Base-by-base conservation (phyloP, 2,888 invertebrate genomes). In the Chrysolina oricalcia region DNA sequence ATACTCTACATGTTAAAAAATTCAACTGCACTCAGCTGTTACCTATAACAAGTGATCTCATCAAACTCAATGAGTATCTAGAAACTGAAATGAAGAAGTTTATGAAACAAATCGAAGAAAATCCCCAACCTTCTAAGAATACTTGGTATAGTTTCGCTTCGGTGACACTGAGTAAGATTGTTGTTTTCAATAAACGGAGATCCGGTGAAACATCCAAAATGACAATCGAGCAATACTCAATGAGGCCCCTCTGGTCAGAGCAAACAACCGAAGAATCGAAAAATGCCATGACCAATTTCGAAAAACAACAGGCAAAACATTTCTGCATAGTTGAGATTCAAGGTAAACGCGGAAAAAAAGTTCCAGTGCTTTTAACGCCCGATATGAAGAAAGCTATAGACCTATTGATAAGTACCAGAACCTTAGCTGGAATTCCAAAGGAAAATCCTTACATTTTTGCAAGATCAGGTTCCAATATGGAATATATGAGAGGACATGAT, bases 131-230 rank as follows among this genome's bases (percentile, higher is more conserved):
- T 13, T 43, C 43, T 2, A 10, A 0, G 13, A 15, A 43, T 15
- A 43, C 13, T 11, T 41, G 41, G 41, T 43, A 43, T 15, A 10
- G 15, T 43, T 43, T 13, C 10, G 76, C 72, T 10, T 71, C 62
- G n/a, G 27, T 72, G 41, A 76, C 66, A 15, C 68, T 77, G 9
- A 69, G 71, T 46, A 70, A 65, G 68, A 78, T 80, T 50, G 77
- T 81, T 56, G 15, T 81, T 53, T 79, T 80, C 62, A 81, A 80
- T 75, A 81, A 81, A 73, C 71, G 69, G 65, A 50, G 76, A 46
- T 70, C 70, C 19, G 76, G 76, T 15, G 43, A 80, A 77, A 69
- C 78, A 43, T 59, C 78, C 40, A 72, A 64, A 71, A 78, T 80
- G 64, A 79, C 75, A 13, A n/a, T 80, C 13, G 41, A 63, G 41